Evolutionary conservation across 2,888 invertebrate species (phyloP).

Genomic region (Lomographa bimaculata): DNA sequence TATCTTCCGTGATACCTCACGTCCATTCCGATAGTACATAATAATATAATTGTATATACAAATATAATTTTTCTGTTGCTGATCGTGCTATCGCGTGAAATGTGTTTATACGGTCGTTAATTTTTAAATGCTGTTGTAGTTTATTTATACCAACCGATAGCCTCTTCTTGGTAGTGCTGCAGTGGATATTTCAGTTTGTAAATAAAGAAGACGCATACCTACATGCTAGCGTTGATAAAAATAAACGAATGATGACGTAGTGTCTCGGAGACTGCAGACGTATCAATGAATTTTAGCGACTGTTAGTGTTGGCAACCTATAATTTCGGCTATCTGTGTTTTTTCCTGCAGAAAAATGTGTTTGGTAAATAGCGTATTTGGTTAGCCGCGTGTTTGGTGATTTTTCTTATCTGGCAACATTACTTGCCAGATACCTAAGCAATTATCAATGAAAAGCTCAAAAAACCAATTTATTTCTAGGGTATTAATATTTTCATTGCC

Average conservation of each 20-base stretch:
- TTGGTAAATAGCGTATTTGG: no score
- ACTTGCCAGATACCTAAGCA: no score
- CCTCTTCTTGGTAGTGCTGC: slow-evolving; percentile 33
- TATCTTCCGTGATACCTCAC: background rate
- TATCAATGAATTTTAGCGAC: slow-evolving; percentile 1
- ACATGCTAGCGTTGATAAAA: slow-evolving; percentile 41
- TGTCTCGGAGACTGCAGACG: slow-evolving; percentile 18
- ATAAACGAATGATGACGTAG: slow-evolving; percentile 44
- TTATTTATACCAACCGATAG: slow-evolving; percentile 6
- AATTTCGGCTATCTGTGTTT: no score
- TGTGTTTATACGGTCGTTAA: slow-evolving; percentile 10
- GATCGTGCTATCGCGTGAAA: slow-evolving; percentile 6
- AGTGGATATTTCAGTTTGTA: slow-evolving; percentile 24
- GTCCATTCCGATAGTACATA: background rate
- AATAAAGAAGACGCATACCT: slow-evolving; percentile 34
- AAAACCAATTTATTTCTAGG: no score
- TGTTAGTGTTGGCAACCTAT: no score
- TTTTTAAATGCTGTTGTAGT: slow-evolving; percentile 2
- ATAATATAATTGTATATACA: slow-evolving; percentile 4
- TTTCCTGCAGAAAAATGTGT: no score
- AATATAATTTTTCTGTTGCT: slow-evolving; percentile 8
- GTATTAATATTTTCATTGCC: no score
- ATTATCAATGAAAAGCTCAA: no score
- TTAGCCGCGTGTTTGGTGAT: no score
- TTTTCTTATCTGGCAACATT: no score